A percentile compares a stretch with the other conserved stretches of the same genome.
phyloP scores from a whole-genome alignment of 2,113 vertebrate species.

The Corvus moneduloides region DNA sequence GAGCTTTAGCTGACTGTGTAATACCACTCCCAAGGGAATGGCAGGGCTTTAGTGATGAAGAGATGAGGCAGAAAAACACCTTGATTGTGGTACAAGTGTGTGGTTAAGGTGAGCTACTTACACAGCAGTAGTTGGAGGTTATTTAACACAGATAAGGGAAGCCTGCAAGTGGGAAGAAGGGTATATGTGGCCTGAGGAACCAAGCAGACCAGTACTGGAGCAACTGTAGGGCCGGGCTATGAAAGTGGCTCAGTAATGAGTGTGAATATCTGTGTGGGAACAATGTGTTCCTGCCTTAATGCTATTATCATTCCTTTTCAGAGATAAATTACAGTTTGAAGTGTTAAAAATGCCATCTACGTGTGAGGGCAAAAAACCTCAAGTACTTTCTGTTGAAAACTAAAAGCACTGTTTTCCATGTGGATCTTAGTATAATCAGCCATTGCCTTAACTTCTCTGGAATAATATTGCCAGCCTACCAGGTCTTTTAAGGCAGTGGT shows the following conservation, averaged over 20 bases:
- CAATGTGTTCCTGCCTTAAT: not conserved
- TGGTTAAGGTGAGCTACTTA: not conserved
- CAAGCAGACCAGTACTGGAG: not conserved
- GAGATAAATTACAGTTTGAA: not conserved
- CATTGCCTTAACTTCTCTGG: not conserved
- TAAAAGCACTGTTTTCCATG: not conserved
- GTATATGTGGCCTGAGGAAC: not conserved
- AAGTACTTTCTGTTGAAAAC: not conserved
- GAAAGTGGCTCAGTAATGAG: not conserved
- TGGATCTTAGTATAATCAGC: not conserved
- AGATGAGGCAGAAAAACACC: not conserved
- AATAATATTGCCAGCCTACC: not conserved
- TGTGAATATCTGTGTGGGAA: not conserved
- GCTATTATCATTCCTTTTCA: not conserved
- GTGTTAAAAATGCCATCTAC: not conserved
- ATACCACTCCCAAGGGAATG: not conserved
- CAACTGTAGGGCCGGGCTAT: not conserved
- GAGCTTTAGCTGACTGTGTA: not conserved
- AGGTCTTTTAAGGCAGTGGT: not conserved
- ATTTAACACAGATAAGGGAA: not conserved
- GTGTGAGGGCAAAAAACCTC: not conserved
- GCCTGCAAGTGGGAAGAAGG: not conserved
- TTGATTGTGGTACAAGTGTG: not conserved
- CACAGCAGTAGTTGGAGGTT: not conserved
- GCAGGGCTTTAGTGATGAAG: not conserved